Evolutionary conservation across 2,888 invertebrate species (phyloP).

Genomic region (Microdon myrmicae): DNA sequence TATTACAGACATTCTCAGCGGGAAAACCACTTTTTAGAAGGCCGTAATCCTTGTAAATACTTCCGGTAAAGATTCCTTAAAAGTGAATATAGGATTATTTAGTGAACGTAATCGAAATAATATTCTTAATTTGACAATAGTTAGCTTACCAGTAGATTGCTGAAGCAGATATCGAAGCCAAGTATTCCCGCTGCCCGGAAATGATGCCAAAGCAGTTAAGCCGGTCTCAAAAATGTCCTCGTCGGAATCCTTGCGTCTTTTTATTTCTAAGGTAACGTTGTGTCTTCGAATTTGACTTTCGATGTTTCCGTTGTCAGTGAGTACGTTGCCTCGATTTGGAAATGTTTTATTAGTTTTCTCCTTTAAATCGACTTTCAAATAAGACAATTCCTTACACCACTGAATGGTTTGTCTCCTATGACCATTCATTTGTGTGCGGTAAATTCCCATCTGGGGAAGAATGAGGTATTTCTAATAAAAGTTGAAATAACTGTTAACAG

Average conservation of each 20-base stretch:
- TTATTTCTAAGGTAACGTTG: constrained; percentile 10
- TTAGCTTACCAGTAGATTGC: constrained; percentile 76
- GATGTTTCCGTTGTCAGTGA: constrained; percentile 1
- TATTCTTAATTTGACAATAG: not conserved
- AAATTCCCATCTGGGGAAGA: constrained; percentile 59
- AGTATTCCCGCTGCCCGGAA: constrained; percentile 87
- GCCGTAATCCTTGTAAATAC: constrained; percentile 84
- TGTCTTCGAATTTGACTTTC: not conserved
- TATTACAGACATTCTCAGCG: constrained; percentile 79
- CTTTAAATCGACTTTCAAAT: constrained; percentile 56
- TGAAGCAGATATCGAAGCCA: constrained; percentile 84
- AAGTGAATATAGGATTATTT: constrained; percentile 18
- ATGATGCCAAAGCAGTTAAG: constrained; percentile 75
- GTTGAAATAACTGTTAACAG: not conserved
- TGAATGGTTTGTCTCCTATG: constrained; percentile 63
- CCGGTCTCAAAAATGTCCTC: constrained; percentile 39
- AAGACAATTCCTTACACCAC: constrained; percentile 65
- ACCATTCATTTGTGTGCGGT: constrained; percentile 60
- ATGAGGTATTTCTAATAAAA: constrained; percentile 6
- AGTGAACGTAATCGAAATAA: not conserved
- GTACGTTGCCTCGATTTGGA: too few relatives aligned
- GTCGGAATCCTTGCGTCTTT: constrained; percentile 6
- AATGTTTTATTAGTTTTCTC: constrained; percentile 23
- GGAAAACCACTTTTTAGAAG: constrained; percentile 82
- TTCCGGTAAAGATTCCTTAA: constrained; percentile 79